Evolutionary conservation across 2,797 vertebrate species (phyloP).

Genomic region (Aplochiton taeniatus): DNA sequence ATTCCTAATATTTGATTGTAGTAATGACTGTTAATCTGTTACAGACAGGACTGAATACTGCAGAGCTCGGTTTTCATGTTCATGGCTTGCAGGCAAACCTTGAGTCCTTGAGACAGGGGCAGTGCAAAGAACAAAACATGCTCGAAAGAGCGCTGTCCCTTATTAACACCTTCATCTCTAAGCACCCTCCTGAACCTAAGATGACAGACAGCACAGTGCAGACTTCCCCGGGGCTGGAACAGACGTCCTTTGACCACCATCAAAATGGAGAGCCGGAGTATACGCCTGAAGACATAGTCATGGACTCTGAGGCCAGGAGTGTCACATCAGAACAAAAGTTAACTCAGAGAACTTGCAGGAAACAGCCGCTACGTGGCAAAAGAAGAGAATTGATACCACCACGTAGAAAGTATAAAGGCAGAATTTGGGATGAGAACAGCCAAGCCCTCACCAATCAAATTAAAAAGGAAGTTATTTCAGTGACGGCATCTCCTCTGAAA

Average conservation of each 20-base stretch:
- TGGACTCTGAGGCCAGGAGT: neutral
- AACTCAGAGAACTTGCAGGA: constrained; percentile 27
- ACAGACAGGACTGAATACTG: constrained; percentile 51
- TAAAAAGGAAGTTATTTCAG: constrained; percentile 30
- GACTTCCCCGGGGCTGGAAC: constrained; percentile 65
- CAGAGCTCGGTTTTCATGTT: constrained; percentile 60
- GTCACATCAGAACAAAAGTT: constrained; percentile 37
- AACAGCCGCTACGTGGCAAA: constrained; percentile 33
- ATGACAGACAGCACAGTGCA: constrained; percentile 68
- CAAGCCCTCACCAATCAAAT: constrained; percentile 19
- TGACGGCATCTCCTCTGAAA: neutral
- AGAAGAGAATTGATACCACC: constrained; percentile 57
- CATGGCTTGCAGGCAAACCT: constrained; percentile 62
- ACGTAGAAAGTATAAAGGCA: constrained; percentile 38
- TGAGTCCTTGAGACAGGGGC: constrained; percentile 62
- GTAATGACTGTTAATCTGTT: constrained; percentile 19
- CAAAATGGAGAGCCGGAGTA: constrained; percentile 33
- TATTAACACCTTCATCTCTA: constrained; percentile 56
- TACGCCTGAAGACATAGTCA: constrained; percentile 14
- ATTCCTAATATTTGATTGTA: constrained; percentile 19
- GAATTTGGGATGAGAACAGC: constrained; percentile 44
- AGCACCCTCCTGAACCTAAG: constrained; percentile 40
- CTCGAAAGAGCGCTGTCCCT: constrained; percentile 67
- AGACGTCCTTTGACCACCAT: constrained; percentile 34
- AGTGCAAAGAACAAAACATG: constrained; percentile 55